phyloP scores from a whole-genome alignment of 2,797 vertebrate genomes.

The Eulemur rubriventer region DNA sequence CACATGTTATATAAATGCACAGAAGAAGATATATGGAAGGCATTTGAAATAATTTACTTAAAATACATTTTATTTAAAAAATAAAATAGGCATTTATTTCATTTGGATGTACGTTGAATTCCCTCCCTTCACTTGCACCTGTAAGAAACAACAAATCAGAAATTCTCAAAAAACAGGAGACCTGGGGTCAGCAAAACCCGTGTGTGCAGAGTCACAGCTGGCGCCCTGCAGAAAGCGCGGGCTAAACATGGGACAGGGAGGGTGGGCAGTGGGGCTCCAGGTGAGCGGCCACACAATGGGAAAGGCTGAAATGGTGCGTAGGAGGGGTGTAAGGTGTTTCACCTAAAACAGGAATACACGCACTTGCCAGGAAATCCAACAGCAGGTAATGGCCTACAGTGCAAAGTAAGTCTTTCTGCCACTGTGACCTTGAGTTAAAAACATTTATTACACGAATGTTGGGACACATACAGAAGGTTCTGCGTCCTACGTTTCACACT shows the following conservation, averaged over 20 bases:
- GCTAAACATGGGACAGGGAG: fast-evolving
- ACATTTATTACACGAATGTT: fast-evolving
- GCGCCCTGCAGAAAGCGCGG: background rate
- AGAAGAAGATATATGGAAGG: background rate
- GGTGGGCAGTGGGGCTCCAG: fast-evolving
- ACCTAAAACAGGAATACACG: fast-evolving
- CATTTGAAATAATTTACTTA: background rate
- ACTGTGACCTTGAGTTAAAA: background rate
- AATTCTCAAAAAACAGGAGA: background rate
- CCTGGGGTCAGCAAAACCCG: fast-evolving
- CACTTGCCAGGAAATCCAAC: fast-evolving
- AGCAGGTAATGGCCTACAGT: fast-evolving
- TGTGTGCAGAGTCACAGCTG: fast-evolving
- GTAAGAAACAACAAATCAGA: background rate
- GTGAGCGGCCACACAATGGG: fast-evolving
- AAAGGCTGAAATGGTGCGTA: fast-evolving
- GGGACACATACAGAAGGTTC: no score
- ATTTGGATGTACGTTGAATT: background rate
- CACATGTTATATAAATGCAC: background rate
- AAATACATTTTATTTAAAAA: background rate
- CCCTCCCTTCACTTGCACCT: background rate
- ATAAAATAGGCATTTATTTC: background rate
- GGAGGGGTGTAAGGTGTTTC: fast-evolving
- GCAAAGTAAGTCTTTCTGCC: background rate
- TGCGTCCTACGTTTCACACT: background rate